These are phyloP conservation scores for Dunckerocampus dactyliophorus DNA, from an alignment of 2,113 vertebrate species.

Conservation along the genomic window DNA sequence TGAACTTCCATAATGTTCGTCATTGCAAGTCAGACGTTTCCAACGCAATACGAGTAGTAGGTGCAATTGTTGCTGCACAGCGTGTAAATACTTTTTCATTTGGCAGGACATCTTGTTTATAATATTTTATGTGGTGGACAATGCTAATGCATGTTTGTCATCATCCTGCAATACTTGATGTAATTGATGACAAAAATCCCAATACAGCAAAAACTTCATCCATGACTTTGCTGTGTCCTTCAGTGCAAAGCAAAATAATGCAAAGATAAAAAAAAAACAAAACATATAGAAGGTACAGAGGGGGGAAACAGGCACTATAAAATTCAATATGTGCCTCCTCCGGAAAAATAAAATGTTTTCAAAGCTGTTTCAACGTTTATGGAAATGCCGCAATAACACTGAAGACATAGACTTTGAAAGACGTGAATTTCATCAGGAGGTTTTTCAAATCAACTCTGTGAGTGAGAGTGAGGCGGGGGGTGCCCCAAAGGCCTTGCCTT, in stretches of 20 bases:
- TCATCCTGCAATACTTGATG: neutral
- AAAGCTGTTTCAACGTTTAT: conserved; percentile 56
- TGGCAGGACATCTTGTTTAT: too few species aligned
- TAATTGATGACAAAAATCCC: neutral
- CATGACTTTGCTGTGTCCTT: conserved; percentile 7
- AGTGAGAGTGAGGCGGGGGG: conserved; percentile 27
- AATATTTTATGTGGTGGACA: neutral
- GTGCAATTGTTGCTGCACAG: too few species aligned
- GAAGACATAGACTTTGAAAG: conserved; percentile 50
- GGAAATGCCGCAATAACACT: conserved; percentile 57
- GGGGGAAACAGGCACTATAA: conserved; percentile 27
- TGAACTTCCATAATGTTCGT: too few species aligned
- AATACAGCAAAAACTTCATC: neutral
- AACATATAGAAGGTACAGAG: neutral
- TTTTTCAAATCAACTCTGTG: conserved; percentile 53
- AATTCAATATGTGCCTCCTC: conserved; percentile 43
- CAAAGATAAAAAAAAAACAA: neutral
- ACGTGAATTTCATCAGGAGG: conserved; percentile 52
- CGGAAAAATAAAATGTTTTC: conserved; percentile 52
- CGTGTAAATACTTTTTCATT: too few species aligned
- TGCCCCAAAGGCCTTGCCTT: conserved; percentile 65
- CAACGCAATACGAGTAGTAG: too few species aligned
- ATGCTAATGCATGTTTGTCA: neutral
- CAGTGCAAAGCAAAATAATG: conserved; percentile 21
- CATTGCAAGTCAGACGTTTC: too few species aligned